phyloP scores from a whole-genome alignment of 1,140 invertebrate genomes.

The Condylostylus longicornis region DNA sequence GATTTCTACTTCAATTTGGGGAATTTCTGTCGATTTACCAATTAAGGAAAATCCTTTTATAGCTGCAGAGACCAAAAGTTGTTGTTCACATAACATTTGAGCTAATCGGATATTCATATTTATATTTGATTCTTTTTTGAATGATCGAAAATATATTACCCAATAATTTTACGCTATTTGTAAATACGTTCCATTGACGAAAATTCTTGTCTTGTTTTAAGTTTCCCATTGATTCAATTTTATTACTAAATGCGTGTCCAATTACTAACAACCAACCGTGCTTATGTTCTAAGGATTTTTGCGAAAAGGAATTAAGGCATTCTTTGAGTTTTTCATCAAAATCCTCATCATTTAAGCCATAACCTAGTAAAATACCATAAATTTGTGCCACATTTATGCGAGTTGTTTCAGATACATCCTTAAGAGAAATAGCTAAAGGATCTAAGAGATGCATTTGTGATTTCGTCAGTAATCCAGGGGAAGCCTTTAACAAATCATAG shows the following conservation, averaged over 20 bases:
- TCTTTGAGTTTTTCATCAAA: conserved; percentile 24
- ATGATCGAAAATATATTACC: too few species aligned
- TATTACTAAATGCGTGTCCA: conserved; percentile 24
- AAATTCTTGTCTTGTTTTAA: conserved; percentile 8
- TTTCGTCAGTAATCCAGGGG: conserved; percentile 21
- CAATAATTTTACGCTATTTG: conserved; percentile 21
- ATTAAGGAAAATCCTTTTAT: conserved; percentile 30
- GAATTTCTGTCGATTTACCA: conserved; percentile 24
- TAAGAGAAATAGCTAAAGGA: conserved; percentile 21
- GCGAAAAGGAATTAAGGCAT: conserved; percentile 15
- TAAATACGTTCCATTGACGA: conserved; percentile 19
- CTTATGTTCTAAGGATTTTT: conserved; percentile 24
- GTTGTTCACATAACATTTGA: conserved; percentile 24
- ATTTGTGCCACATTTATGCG: conserved; percentile 25
- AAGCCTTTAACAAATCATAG: conserved; percentile 27
- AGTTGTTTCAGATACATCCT: conserved; percentile 28
- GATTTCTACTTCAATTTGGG: conserved; percentile 25
- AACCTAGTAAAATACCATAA: conserved; percentile 25
- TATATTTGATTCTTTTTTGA: too few species aligned
- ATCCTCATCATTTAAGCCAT: conserved; percentile 18
- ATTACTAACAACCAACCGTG: conserved; percentile 28
- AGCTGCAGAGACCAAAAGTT: conserved; percentile 26
- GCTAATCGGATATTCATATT: conserved; percentile 8
- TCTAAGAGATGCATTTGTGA: conserved; percentile 23
- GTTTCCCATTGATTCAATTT: conserved; percentile 13